Conservation (phyloP, 2,888 invertebrate genomes). For the Girardia tigrina region DNA sequence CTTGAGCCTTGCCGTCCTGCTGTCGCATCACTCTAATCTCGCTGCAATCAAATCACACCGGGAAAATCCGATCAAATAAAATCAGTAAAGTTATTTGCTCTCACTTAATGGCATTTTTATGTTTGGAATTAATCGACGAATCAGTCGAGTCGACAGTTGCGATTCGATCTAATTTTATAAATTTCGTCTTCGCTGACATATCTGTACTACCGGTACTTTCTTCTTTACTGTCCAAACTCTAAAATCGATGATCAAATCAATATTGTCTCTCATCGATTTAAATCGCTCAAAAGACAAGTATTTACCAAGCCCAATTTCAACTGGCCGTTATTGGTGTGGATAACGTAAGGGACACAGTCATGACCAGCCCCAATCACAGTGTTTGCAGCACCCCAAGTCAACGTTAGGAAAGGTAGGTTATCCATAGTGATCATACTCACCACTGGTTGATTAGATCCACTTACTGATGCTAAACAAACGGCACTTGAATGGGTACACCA, state of each 20-base stretch:
- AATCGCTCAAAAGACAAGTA: constrained; percentile 38
- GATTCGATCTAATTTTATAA: constrained; percentile 80
- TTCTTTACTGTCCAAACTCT: constrained; percentile 53
- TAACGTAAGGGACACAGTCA: constrained; percentile 72
- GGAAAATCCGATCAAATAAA: too few relatives aligned
- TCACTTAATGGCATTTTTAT: constrained; percentile 63
- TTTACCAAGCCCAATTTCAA: not conserved
- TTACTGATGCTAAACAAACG: constrained; percentile 77
- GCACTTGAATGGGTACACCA: constrained; percentile 97
- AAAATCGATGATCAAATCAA: constrained; percentile 38
- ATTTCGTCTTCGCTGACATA: constrained; percentile 72
- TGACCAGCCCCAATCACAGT: constrained; percentile 80
- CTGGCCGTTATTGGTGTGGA: constrained; percentile 62
- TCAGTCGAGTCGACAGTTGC: constrained; percentile 63
- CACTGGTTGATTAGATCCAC: constrained; percentile 53
- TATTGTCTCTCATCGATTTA: too few relatives aligned
- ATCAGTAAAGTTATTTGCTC: too few relatives aligned
- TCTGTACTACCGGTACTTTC: constrained; percentile 65
- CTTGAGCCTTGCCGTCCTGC: constrained; percentile 60
- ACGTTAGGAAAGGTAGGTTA: constrained; percentile 78
- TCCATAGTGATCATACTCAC: constrained; percentile 49
- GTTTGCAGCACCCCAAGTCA: constrained; percentile 74
- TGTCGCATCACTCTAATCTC: constrained; percentile 51
- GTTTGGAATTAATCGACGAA: not conserved
- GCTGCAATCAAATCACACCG: too few relatives aligned